A percentile compares a stretch with the other conserved stretches of the same genome.
phyloP scores from a whole-genome alignment of 2,113 vertebrate genomes.

The Chaetorhynchus papuensis region DNA sequence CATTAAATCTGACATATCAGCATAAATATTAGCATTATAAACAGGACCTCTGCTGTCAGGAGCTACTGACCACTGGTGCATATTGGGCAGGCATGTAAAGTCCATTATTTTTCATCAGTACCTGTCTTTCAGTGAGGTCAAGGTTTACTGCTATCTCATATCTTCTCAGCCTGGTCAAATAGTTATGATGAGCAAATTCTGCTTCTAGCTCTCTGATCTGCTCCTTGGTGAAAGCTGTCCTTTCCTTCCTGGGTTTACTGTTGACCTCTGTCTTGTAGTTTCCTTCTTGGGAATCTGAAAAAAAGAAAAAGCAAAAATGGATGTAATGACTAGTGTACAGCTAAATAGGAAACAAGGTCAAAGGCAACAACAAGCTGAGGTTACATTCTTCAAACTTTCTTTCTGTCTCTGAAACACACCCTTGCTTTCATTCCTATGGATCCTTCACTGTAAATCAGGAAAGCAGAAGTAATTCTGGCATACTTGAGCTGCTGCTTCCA shows the following conservation, averaged over 20 bases:
- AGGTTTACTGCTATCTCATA: constrained; percentile 98
- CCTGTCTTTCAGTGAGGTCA: constrained; percentile 98
- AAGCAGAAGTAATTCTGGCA: background rate
- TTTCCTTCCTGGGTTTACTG: constrained; percentile 97
- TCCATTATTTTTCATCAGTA: constrained; percentile 55
- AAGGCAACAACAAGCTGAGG: background rate
- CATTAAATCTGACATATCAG: background rate
- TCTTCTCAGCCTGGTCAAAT: constrained; percentile 93
- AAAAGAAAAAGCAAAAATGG: background rate
- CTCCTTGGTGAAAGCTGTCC: constrained; percentile 98
- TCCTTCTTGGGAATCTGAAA: constrained; percentile 94
- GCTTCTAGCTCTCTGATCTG: constrained; percentile 98
- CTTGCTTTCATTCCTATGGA: background rate
- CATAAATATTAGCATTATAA: background rate
- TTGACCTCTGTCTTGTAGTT: constrained; percentile 95
- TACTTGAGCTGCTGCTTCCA: background rate
- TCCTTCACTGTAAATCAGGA: background rate
- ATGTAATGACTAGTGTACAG: background rate
- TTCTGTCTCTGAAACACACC: background rate
- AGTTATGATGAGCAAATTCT: constrained; percentile 99
- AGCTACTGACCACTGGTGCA: background rate
- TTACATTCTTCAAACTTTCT: background rate
- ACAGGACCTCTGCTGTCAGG: background rate
- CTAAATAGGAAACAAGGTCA: background rate
- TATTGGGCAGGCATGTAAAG: background rate